Evolutionary conservation across 2,113 vertebrate genomes (phyloP).

Genomic region (Cettia cetti): DNA sequence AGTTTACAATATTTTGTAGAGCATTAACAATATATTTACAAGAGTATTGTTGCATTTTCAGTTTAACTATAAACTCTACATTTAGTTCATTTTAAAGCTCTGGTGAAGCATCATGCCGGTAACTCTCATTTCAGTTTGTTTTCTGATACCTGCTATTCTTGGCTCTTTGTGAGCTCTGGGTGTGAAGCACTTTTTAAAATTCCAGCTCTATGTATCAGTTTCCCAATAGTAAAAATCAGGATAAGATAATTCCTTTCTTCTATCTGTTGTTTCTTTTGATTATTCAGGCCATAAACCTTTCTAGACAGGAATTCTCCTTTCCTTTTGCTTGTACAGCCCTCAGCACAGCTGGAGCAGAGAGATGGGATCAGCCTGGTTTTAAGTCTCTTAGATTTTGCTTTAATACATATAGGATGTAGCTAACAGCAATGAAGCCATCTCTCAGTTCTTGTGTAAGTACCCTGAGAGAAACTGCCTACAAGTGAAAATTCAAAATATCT

Average conservation of each 20-base stretch:
- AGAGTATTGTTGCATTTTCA: not conserved
- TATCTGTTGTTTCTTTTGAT: slow-evolving; percentile 27
- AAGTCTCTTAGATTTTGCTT: not conserved
- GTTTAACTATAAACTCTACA: not conserved
- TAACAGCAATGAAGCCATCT: not conserved
- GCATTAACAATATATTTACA: not conserved
- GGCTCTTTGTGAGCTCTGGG: not conserved
- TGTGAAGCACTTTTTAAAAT: slow-evolving; percentile 33
- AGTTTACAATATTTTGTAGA: not conserved
- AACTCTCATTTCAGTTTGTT: not conserved
- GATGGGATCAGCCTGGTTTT: not conserved
- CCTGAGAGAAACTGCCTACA: not conserved
- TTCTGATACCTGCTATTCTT: slow-evolving; percentile 18
- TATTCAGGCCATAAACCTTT: slow-evolving; percentile 34
- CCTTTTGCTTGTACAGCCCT: slow-evolving; percentile 14
- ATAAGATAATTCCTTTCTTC: slow-evolving; percentile 30
- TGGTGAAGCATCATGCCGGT: not conserved
- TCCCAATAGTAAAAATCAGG: slow-evolving; percentile 34
- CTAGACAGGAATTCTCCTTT: not conserved
- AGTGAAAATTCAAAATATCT: not conserved
- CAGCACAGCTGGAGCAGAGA: slow-evolving; percentile 7
- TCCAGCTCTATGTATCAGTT: slow-evolving; percentile 1
- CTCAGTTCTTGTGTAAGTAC: slow-evolving; percentile 8
- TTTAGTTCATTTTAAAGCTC: slow-evolving; percentile 1
- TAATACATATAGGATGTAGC: not conserved